Evolutionary conservation across 2,888 invertebrate genomes (phyloP).

Genomic region (Oeneis ivallda): DNA sequence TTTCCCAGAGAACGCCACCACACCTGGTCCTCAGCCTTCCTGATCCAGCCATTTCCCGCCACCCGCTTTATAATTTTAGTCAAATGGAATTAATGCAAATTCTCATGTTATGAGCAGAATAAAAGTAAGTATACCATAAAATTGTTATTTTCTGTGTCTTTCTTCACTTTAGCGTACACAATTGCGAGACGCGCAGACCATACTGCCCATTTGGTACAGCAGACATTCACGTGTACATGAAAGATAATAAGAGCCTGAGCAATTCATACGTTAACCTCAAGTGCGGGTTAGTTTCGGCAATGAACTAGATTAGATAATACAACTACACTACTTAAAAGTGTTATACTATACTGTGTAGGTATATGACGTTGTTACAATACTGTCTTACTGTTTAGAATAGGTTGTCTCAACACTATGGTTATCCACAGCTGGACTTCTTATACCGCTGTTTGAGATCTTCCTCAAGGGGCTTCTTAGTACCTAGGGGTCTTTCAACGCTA

Average conservation of each 20-base stretch:
- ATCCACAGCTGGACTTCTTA: too few relatives aligned
- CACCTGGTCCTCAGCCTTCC: too few relatives aligned
- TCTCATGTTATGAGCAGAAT: too few relatives aligned
- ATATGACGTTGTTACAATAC: not conserved
- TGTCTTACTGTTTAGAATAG: not conserved
- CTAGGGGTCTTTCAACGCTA: too few relatives aligned
- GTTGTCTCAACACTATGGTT: too few relatives aligned
- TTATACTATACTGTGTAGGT: not conserved
- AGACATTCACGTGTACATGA: not conserved
- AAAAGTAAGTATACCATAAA: not conserved
- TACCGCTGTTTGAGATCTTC: too few relatives aligned
- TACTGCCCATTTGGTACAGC: not conserved
- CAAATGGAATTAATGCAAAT: too few relatives aligned
- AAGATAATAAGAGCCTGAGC: constrained; percentile 24
- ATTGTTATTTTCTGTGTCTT: not conserved
- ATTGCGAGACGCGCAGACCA: not conserved
- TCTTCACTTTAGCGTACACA: not conserved
- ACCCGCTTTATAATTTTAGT: too few relatives aligned
- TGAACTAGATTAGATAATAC: constrained; percentile 36
- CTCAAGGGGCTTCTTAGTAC: too few relatives aligned
- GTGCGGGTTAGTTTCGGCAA: constrained; percentile 36
- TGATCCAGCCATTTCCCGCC: too few relatives aligned
- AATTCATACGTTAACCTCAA: constrained; percentile 32
- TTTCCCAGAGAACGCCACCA: too few relatives aligned
- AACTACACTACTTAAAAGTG: constrained; percentile 13